Evolutionary conservation across 2,888 invertebrate species (phyloP), one percentile per base, ranked within the genome.

Genomic region (Pachymerium ferrugineum): DNA sequence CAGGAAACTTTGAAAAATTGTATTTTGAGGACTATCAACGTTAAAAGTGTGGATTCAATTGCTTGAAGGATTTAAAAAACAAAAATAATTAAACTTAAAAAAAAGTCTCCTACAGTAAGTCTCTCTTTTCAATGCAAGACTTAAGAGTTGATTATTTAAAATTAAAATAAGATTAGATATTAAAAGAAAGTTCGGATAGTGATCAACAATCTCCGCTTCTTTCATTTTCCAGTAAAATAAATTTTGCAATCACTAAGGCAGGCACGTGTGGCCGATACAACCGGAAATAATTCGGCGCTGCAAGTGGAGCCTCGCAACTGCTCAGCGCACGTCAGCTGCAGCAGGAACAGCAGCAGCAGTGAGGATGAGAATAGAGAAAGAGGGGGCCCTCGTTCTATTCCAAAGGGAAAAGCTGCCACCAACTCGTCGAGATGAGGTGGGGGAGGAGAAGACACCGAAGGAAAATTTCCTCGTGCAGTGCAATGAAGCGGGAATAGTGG

Each of bases 401-500:
- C 62, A n/a, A 62, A 25, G 62, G 62, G 28, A 62, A 62, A 62
- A 62, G 62, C 62, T 47, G 28, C 12, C 28, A 28, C 62, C 28
- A n/a, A n/a, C n/a, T n/a, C n/a, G 25, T 62, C 10, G 28, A 62
- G 62, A 62, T 8, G 28, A 3, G 62, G 28, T 25, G 25, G 54
- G 6, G 47, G 22, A 19, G 19, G 47, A 19, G 19, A 47, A 19
- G 25, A 62, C 25, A 62, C 25, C 28, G 62, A 25, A 28, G 62
- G n/a, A n/a, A 62, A 62, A 62, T 62, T 62, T 62, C 25, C 62
- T 62, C 62, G 62, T 22, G 62, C 62, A 62, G 28, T 14, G 62
- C 62, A 62, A 62, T 62, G 62, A 62, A 62, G 62, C 62, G 62
- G 62, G 62, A 62, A 62, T 62, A 62, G 62, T 62, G 62, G 62